A percentile compares a stretch with the other conserved stretches of the same genome.
Evolutionary conservation across 2,888 invertebrate species (phyloP).

Genomic region (Callyntrura guangdongensis): DNA sequence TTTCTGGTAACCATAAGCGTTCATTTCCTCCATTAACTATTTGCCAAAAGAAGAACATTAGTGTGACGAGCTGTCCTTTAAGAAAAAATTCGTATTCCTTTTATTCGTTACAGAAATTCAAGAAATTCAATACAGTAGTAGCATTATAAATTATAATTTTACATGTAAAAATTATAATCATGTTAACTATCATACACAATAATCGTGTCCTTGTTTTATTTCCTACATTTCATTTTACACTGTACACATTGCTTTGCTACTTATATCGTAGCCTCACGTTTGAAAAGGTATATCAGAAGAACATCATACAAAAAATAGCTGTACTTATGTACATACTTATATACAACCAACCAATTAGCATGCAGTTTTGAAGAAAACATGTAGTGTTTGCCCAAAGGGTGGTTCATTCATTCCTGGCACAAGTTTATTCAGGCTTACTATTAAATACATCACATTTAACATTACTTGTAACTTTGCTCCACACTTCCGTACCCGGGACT

Average conservation of each 20-base stretch:
- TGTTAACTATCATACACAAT: slow-evolving; percentile 15
- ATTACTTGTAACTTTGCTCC: too few species aligned
- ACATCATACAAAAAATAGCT: slow-evolving; percentile 35
- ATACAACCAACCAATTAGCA: neutral
- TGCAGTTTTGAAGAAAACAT: too few species aligned
- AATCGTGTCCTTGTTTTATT: slow-evolving; percentile 7
- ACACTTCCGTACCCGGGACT: too few species aligned
- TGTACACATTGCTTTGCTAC: slow-evolving; percentile 16
- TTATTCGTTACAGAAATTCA: slow-evolving; percentile 72
- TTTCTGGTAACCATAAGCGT: slow-evolving; percentile 17
- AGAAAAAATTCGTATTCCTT: slow-evolving; percentile 46
- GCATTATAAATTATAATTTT: neutral
- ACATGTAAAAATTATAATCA: slow-evolving; percentile 8
- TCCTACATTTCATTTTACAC: slow-evolving; percentile 11
- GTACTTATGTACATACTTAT: slow-evolving; percentile 17
- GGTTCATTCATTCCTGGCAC: too few species aligned
- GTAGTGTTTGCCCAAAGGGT: too few species aligned
- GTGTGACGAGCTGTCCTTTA: neutral
- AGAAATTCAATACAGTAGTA: slow-evolving; percentile 54
- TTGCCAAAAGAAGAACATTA: neutral
- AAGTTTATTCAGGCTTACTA: too few species aligned
- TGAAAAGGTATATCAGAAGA: slow-evolving; percentile 9
- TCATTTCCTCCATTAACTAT: slow-evolving; percentile 28
- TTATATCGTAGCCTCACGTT: neutral
- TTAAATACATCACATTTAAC: too few species aligned